Evolutionary conservation across 2,113 vertebrate genomes (phyloP).

Genomic region (Gallinago jamesoni): DNA sequence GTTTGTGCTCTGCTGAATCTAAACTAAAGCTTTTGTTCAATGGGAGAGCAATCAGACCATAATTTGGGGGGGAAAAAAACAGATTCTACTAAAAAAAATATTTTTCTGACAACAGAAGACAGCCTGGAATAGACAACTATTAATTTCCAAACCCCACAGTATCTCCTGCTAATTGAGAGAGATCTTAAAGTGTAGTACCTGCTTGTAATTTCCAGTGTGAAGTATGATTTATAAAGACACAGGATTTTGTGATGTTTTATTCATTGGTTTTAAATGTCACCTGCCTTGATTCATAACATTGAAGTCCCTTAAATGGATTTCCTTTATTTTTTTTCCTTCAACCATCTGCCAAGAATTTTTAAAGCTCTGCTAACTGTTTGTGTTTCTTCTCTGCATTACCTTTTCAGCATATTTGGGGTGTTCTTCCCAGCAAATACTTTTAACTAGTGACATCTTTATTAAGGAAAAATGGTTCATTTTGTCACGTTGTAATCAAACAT

Average conservation of each 20-base stretch:
- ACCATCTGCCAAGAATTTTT: slow-evolving; percentile 45
- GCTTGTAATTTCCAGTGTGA: neutral
- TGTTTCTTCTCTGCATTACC: slow-evolving; percentile 4
- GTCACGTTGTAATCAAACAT: neutral
- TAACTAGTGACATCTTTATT: slow-evolving; percentile 19
- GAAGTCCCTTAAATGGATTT: slow-evolving; percentile 39
- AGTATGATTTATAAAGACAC: slow-evolving; percentile 25
- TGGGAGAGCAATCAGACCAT: neutral
- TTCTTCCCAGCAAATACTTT: slow-evolving; percentile 6
- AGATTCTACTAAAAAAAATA: neutral
- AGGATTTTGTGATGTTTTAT: slow-evolving; percentile 53
- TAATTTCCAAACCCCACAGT: neutral
- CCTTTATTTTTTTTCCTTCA: neutral
- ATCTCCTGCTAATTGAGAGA: neutral
- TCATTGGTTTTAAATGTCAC: slow-evolving; percentile 65
- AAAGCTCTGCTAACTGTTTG: slow-evolving; percentile 41
- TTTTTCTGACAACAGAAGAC: neutral
- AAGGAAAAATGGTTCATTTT: slow-evolving; percentile 10
- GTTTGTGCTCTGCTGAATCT: neutral
- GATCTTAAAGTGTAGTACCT: neutral
- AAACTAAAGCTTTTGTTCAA: neutral
- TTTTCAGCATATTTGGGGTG: neutral
- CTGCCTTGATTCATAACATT: slow-evolving; percentile 51
- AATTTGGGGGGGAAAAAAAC: neutral
- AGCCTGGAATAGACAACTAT: neutral